Evolutionary conservation across 2,888 invertebrate species (phyloP).

Genomic region (Synergus itoensis): DNA sequence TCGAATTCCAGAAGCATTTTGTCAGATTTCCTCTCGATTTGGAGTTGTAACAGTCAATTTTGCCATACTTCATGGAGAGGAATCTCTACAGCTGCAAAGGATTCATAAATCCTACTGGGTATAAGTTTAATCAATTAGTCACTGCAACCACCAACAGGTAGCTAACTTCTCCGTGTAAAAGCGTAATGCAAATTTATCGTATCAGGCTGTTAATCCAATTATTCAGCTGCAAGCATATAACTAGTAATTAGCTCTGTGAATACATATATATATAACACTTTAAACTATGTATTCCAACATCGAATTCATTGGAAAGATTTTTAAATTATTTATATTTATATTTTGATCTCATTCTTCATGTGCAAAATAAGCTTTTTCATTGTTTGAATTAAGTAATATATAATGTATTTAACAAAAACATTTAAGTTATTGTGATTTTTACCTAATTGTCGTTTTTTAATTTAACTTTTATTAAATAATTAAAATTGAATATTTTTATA

Average conservation of each 20-base stretch:
- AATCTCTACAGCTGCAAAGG: conserved; percentile 30
- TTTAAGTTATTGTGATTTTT: too few relatives aligned
- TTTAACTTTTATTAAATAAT: too few relatives aligned
- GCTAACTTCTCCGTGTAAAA: conserved; percentile 16
- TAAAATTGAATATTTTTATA: too few relatives aligned
- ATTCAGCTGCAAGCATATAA: not conserved
- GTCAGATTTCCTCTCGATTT: conserved; percentile 9
- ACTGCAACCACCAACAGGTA: conserved; percentile 32
- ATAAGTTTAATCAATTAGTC: conserved; percentile 35
- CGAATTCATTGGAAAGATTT: too few relatives aligned
- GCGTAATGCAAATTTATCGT: conserved; percentile 18
- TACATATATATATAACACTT: not conserved
- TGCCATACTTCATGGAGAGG: not conserved
- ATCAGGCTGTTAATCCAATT: conserved; percentile 17
- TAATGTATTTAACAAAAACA: too few relatives aligned
- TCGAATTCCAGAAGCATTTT: conserved; percentile 27
- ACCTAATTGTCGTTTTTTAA: too few relatives aligned
- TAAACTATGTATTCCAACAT: not conserved
- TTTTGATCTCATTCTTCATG: too few relatives aligned
- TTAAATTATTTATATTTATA: too few relatives aligned
- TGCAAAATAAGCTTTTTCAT: too few relatives aligned
- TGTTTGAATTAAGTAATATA: too few relatives aligned
- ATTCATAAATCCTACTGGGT: conserved; percentile 25
- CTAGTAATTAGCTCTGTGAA: not conserved
- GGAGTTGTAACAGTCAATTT: conserved; percentile 22